Evolutionary conservation across 2,797 vertebrate species (phyloP).

Genomic region (Dipus sagitta): DNA sequence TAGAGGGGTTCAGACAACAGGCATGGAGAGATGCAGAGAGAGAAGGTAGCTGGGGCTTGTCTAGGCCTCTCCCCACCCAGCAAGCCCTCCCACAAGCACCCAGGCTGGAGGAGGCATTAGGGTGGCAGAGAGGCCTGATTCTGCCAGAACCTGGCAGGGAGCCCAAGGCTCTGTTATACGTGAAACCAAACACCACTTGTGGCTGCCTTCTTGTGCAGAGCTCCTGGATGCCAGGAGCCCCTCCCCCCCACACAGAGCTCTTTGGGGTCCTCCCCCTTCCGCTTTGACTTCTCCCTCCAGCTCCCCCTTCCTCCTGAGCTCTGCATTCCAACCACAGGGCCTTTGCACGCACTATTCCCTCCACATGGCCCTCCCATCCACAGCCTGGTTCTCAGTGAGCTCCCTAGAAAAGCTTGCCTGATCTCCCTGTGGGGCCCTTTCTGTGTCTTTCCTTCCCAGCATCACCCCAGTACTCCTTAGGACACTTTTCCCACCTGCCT

Average conservation of each 20-base stretch:
- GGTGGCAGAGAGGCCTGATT: constrained; percentile 9
- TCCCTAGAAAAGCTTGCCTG: neutral
- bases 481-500: neutral
- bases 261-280: neutral
- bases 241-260: too few relatives aligned
- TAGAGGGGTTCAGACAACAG: neutral
- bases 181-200: neutral
- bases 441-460: neutral
- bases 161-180: neutral
- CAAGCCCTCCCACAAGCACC: neutral
- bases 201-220: neutral
- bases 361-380: neutral
- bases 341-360: neutral
- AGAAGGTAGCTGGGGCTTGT: neutral
- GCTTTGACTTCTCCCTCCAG: neutral
- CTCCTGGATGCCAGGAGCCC: neutral
- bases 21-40: neutral
- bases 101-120: neutral
- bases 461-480: neutral
- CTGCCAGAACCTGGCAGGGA: neutral
- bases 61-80: neutral
- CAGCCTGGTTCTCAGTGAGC: neutral
- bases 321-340: neutral
- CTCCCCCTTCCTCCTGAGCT: neutral
- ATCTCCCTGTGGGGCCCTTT: neutral